Base-by-base conservation (phyloP, 2,888 invertebrate genomes). In the Sesia bembeciformis region DNA sequence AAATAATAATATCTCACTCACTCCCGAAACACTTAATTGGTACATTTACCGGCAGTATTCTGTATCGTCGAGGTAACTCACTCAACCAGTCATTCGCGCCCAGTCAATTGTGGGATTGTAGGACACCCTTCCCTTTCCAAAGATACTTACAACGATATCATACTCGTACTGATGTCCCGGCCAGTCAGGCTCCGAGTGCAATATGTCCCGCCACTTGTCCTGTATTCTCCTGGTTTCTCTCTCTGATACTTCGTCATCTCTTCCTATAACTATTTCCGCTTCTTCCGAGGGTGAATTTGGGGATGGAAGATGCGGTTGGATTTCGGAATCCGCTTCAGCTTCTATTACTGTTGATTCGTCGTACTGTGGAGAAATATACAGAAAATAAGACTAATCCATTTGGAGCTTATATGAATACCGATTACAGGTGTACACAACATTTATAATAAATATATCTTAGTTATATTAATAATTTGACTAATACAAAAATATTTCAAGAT, bases 151-250 rank as follows among this genome's bases (percentile, higher is more conserved):
- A 79, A 96, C 93, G 74, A 97, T 94, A 73, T 95, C 94, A 58
- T 92, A 93, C 55, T 94, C 93, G 39, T 80, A 71, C 59, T 79
- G 77, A 57, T 87, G 81, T 1, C 86, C 88, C 0, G 90, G 88
- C 87, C 90, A 88, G 59, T 90, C 90, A 0, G 73, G 70, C 56
- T 90, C 89, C 0, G 91, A 88, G 3, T 91, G 91, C 66, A 96
- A 88, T 56, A 93, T 91, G 72, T 93, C 93, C 76, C 93, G 92
- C 93, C 94, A 94, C 75, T 94, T 94, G 55, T 94, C 93, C 78
- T 93, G 92, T 54, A 96, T 93, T n/a, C 94, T 90, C 49, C 92
- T 87, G 57, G 93, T 92, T 56, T 93, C 93, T 5, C 76, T 59
- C 59, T 81, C 80, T 0, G 74, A 71, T 40, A 70, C 66, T 23